phyloP scores from a whole-genome alignment of 2,888 invertebrate species.

The Brenthis ino region DNA sequence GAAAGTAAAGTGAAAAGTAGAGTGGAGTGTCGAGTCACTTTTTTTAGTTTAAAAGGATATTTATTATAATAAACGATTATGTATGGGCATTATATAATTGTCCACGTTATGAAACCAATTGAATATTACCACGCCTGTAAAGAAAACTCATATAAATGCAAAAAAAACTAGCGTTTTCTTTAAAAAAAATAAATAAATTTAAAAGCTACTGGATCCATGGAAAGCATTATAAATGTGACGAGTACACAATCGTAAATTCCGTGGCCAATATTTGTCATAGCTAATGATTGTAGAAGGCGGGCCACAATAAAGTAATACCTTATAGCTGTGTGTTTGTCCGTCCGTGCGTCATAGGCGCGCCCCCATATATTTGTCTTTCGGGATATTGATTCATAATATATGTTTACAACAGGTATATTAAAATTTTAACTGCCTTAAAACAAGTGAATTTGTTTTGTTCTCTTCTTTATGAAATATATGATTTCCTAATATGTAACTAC shows the following conservation, averaged over 20 bases:
- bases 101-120: no score
- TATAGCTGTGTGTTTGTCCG: slow-evolving; percentile 69
- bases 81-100: no score
- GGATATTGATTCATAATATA: slow-evolving; percentile 18
- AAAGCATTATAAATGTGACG: slow-evolving; percentile 31
- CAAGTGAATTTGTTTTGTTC: no score
- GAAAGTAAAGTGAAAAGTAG: no score
- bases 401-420: background rate
- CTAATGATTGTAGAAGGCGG: slow-evolving; percentile 70
- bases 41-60: background rate
- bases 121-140: no score
- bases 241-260: slow-evolving; percentile 63
- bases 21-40: no score
- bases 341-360: slow-evolving; percentile 74
- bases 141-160: no score
- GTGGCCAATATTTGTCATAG: slow-evolving; percentile 54
- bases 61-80: background rate
- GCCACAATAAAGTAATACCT: slow-evolving; percentile 76
- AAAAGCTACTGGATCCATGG: slow-evolving; percentile 7
- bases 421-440: no score
- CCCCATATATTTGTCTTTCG: slow-evolving; percentile 47
- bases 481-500: no score
- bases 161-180: background rate
- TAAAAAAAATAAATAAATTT: background rate
- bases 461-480: no score